These are phyloP conservation scores for Etheostoma spectabile DNA, from an alignment of 2,113 vertebrate species.

Conservation along the genomic window DNA sequence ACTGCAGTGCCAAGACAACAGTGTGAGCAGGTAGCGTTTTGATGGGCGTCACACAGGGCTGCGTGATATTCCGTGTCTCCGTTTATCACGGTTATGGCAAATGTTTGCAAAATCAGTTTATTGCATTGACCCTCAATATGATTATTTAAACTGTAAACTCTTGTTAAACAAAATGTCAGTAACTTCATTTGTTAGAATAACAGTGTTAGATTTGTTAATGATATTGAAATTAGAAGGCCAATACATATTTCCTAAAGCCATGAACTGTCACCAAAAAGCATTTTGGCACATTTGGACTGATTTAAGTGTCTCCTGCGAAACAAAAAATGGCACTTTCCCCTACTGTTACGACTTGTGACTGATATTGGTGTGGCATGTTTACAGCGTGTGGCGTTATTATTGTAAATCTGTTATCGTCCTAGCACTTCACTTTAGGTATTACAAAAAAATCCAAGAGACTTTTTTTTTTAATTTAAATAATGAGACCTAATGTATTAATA, in stretches of 20 bases:
- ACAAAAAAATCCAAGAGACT: slow-evolving; percentile 65
- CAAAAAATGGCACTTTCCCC: slow-evolving; percentile 5
- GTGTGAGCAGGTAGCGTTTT: neutral
- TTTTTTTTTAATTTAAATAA: slow-evolving; percentile 55
- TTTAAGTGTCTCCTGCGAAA: slow-evolving; percentile 15
- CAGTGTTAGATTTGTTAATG: neutral
- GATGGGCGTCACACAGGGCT: neutral
- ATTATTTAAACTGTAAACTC: slow-evolving; percentile 6
- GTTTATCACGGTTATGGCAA: neutral
- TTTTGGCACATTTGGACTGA: slow-evolving; percentile 36
- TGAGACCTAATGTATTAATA: slow-evolving; percentile 62
- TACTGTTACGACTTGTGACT: neutral
- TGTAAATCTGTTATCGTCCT: slow-evolving; percentile 22
- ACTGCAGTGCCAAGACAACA: neutral
- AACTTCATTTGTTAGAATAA: neutral
- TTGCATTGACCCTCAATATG: neutral
- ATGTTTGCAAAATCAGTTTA: neutral
- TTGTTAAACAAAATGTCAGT: neutral
- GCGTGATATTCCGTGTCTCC: neutral
- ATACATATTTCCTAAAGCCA: slow-evolving; percentile 51
- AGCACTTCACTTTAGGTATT: slow-evolving; percentile 44
- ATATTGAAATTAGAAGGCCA: neutral
- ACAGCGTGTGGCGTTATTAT: slow-evolving; percentile 20
- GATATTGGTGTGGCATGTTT: slow-evolving; percentile 19
- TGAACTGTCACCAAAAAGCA: slow-evolving; percentile 13